Evolutionary conservation across 1,140 invertebrate genomes (phyloP).

Genomic region (Calliopsis andreniformis): DNA sequence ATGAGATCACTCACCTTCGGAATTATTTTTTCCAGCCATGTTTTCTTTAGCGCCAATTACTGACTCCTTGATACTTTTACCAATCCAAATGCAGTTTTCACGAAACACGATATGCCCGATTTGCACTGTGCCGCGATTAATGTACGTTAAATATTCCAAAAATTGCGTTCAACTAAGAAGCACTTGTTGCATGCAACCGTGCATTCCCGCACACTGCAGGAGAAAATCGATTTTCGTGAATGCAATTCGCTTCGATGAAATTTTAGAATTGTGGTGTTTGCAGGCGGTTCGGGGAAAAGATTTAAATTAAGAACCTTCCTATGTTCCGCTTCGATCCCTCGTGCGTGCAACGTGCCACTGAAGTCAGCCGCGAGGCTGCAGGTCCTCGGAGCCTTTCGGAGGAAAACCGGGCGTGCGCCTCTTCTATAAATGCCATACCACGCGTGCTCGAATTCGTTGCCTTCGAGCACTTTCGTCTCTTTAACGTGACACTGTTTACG

Average conservation of each 20-base stretch:
- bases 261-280: no score
- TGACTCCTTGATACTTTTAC: background rate
- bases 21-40: conserved; percentile 25
- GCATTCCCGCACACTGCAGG: no score
- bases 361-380: conserved; percentile 1
- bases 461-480: background rate
- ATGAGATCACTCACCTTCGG: conserved; percentile 27
- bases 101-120: background rate
- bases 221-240: no score
- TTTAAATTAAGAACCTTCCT: background rate
- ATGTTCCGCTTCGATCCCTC: background rate
- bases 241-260: no score
- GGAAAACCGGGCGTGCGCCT: conserved; percentile 45
- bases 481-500: conserved; percentile 23
- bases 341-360: conserved; percentile 31
- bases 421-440: conserved; percentile 54
- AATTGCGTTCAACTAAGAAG: no score
- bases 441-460: conserved; percentile 6
- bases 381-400: conserved; percentile 28
- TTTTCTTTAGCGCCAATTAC: no score
- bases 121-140: no score
- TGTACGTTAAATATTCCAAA: no score
- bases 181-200: no score
- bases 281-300: no score
- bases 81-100: background rate